phyloP scores from a whole-genome alignment of 2,113 vertebrate species.

The cat (Felis catus) region F.catus_Fca126_mat1.0 CM031419.1:140394001-140394500 shows the following conservation, averaged over 20 bases:
- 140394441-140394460: not conserved
- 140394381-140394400: not conserved
- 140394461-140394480: not conserved
- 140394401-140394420: not conserved
- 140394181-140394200: not conserved
- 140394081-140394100: not conserved
- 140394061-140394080: not conserved
- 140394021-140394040: not conserved
- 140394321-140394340: not conserved
- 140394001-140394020: not conserved
- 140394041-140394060: not conserved
- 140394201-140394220: not conserved
- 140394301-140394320: not conserved
- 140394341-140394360: not conserved
- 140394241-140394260: not conserved
- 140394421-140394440: not conserved
- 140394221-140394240: not conserved
- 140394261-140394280: not conserved
- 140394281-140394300: not conserved
- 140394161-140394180: not conserved
- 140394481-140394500: not conserved
- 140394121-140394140: not conserved
- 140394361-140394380: not conserved
- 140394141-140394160: not conserved
- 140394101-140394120: not conserved